Evolutionary conservation across 2,888 invertebrate species (phyloP).

Genomic region (Campoplex nolae): DNA sequence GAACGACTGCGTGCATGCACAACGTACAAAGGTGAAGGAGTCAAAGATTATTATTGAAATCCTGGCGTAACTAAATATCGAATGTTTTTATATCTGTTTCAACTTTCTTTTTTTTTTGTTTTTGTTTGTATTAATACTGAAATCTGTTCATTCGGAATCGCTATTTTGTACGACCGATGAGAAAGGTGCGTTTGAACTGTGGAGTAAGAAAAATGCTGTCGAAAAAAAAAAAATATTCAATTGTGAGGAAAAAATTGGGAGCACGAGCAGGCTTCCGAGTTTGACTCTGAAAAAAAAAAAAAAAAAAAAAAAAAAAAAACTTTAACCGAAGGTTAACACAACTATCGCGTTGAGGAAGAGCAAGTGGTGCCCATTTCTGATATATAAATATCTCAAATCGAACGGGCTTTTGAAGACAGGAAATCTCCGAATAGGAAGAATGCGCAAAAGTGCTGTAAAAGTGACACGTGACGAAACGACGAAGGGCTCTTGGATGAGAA

Average conservation of each 20-base stretch:
- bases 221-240: neutral
- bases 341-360: neutral
- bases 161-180: neutral
- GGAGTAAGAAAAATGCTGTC: neutral
- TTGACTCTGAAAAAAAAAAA: neutral
- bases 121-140: neutral
- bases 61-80: neutral
- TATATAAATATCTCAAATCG: conserved; percentile 10
- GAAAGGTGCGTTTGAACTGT: neutral
- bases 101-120: neutral
- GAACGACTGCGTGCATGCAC: conserved; percentile 13
- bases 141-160: neutral
- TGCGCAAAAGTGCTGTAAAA: conserved; percentile 49
- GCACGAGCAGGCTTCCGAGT: neutral
- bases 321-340: too few species aligned
- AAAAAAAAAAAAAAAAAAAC: neutral
- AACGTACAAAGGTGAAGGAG: neutral
- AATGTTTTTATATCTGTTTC: neutral
- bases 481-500: conserved; percentile 49
- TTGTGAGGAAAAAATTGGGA: neutral
- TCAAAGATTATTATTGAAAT: conserved; percentile 44
- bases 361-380: neutral
- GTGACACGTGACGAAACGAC: conserved; percentile 59
- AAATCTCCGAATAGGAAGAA: conserved; percentile 46
- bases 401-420: conserved; percentile 14